Base-by-base conservation (phyloP, 2,888 invertebrate genomes). In the Hemistola chrysoprasaria region DNA sequence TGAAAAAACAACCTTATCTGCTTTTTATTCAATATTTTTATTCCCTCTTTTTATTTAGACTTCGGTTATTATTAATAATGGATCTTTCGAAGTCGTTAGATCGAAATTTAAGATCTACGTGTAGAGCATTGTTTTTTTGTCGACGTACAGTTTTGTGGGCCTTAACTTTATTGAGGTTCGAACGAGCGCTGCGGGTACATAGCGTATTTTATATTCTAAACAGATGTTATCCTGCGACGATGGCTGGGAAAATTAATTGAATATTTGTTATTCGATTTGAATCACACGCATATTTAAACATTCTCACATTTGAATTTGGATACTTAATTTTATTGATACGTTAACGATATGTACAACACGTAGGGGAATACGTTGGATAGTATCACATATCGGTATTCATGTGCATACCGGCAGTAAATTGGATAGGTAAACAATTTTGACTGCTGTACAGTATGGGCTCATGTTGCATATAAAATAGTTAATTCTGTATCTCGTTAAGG, bases 11-110 rank as follows among this genome's bases (percentile, higher is more conserved):
- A 30, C 34, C 67, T 59, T 73, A 71, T 59, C 71, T 62, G 56
- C 71, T 77, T 81, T 74, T 77, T 65, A 64, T 70, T 65, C 59
- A 66, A 77, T 74, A 77, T 75, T 75, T 80, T 80, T 77, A 72
- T 73, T 63, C 64, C 63, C 71, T 78, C 76, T 74, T 84, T 86
- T 84, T 84, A 83, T 87, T 85, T 84, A 78, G 83, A 85, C 84
- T 78, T 80, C 65, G 79, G 80, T 84, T 87, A 86, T 87, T 87
- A 87, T 78, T 85, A 84, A 84, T 86, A 84, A 83, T 85, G 83
- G 75, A 74, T 79, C 71, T 78, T 80, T 70, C 72, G 67, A 73
- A 72, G 74, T 75, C 73, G 79, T 84, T 80, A 78, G 81, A 85
- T 85, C 82, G 78, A 80, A 80, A 78, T 78, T 83, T 73, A 75